These are phyloP conservation scores for Eledone cirrhosa DNA, from an alignment of 2,888 invertebrate species.

Conservation along the genomic window DNA sequence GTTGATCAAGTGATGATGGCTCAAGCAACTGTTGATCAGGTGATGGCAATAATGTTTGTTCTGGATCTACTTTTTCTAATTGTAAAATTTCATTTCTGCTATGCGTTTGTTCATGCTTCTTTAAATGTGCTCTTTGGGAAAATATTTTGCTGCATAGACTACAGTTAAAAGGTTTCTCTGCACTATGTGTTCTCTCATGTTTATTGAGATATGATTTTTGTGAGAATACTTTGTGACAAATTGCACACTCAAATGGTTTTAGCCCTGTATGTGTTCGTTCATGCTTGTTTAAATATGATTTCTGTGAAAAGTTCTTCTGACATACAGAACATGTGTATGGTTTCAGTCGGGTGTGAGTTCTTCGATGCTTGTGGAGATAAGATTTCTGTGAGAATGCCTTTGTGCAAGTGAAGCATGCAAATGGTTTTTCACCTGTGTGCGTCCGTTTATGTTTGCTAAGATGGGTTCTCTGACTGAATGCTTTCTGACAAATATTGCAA, in stretches of 20 bases:
- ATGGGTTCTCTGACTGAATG: slow-evolving; percentile 6
- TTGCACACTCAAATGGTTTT: slow-evolving; percentile 11
- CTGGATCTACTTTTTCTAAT: background rate
- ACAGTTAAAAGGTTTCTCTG: slow-evolving; percentile 17
- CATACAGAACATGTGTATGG: slow-evolving; percentile 4
- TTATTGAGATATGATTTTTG: slow-evolving; percentile 16
- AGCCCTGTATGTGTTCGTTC: slow-evolving; percentile 16
- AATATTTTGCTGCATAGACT: background rate
- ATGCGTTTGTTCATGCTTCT: slow-evolving; percentile 22
- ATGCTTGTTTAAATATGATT: background rate
- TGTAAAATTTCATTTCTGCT: background rate
- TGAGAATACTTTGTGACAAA: slow-evolving; percentile 20
- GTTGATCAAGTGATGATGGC: background rate
- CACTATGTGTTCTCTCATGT: slow-evolving; percentile 21
- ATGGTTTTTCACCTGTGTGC: slow-evolving; percentile 24
- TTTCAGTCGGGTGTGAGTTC: slow-evolving; percentile 19
- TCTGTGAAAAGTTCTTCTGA: slow-evolving; percentile 15
- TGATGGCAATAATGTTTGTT: background rate
- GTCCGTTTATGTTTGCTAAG: slow-evolving; percentile 17
- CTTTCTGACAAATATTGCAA: slow-evolving; percentile 12
- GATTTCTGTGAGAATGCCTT: slow-evolving; percentile 16
- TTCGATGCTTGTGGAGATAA: background rate
- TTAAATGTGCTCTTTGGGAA: slow-evolving; percentile 21
- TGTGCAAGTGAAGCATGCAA: background rate
- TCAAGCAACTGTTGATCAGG: background rate